phyloP scores from a whole-genome alignment of 2,797 vertebrate genomes.

The Sebastes glaucus region DNA sequence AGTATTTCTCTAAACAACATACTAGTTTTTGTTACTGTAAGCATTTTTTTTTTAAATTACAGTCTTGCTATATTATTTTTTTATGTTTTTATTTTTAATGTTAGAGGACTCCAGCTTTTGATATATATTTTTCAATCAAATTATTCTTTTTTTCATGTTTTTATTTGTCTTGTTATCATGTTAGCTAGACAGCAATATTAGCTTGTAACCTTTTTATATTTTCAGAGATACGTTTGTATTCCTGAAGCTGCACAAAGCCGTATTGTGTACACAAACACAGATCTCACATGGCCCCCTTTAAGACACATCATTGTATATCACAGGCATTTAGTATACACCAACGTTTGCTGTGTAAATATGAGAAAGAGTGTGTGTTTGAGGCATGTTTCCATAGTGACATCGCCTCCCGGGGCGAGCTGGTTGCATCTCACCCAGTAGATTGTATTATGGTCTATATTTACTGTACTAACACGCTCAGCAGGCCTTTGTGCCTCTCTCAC shows the following conservation, averaged over 20 bases:
- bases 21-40: too few relatives aligned
- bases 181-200: not conserved
- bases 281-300: conserved; percentile 15
- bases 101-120: too few relatives aligned
- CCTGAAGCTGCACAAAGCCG: not conserved
- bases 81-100: too few relatives aligned
- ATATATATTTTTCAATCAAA: too few relatives aligned
- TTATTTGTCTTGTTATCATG: not conserved
- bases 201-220: not conserved
- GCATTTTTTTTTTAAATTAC: too few relatives aligned
- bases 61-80: too few relatives aligned
- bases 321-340: conserved; percentile 16
- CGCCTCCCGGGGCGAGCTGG: conserved; percentile 63
- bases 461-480: conserved; percentile 74
- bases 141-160: too few relatives aligned
- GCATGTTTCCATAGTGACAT: conserved; percentile 78
- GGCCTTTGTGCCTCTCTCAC: conserved; percentile 64
- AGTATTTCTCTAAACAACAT: too few relatives aligned
- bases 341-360: conserved; percentile 8
- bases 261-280: not conserved
- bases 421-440: conserved; percentile 69
- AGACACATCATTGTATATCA: conserved; percentile 9
- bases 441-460: conserved; percentile 80
- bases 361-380: conserved; percentile 20
- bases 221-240: not conserved